phyloP scores from a whole-genome alignment of 2,113 vertebrate species.

The Gavia stellata region DNA sequence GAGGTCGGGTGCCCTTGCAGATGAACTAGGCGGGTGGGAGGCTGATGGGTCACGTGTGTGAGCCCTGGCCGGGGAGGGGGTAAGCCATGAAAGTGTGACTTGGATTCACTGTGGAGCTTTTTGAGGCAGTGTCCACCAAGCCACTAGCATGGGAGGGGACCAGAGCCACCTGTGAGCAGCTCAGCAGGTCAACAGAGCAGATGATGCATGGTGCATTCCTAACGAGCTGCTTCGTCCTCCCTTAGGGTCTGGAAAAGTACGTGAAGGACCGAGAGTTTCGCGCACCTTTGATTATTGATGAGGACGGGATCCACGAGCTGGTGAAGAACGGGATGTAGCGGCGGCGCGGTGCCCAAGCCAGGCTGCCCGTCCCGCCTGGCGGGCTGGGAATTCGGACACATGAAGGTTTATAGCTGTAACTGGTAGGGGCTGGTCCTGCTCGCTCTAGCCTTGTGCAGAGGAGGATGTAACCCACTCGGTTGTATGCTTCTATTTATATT shows the following conservation, averaged over 20 bases:
- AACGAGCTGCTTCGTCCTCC: background rate
- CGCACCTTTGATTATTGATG: conserved; percentile 82
- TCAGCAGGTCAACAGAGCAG: background rate
- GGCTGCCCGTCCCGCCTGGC: accelerated
- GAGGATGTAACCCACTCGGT: background rate
- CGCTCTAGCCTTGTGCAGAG: background rate
- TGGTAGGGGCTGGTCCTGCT: background rate
- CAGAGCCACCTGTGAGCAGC: background rate
- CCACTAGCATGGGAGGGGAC: background rate
- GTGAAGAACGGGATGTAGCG: conserved; percentile 86
- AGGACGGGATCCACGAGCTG: conserved; percentile 80
- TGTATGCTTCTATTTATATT: conserved; percentile 67
- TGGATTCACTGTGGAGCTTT: background rate
- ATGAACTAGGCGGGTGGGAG: accelerated
- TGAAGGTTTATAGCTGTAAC: background rate
- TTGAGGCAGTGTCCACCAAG: background rate
- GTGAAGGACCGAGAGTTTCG: conserved; percentile 84
- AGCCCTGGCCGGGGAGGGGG: background rate
- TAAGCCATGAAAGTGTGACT: accelerated
- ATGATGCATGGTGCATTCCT: accelerated
- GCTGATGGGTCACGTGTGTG: accelerated
- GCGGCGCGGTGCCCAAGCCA: accelerated
- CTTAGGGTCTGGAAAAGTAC: conserved; percentile 82
- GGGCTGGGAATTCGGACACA: background rate
- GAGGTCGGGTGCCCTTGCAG: background rate